Base-by-base conservation (phyloP, 2,113 vertebrate species). In the Chroicocephalus ridibundus region DNA sequence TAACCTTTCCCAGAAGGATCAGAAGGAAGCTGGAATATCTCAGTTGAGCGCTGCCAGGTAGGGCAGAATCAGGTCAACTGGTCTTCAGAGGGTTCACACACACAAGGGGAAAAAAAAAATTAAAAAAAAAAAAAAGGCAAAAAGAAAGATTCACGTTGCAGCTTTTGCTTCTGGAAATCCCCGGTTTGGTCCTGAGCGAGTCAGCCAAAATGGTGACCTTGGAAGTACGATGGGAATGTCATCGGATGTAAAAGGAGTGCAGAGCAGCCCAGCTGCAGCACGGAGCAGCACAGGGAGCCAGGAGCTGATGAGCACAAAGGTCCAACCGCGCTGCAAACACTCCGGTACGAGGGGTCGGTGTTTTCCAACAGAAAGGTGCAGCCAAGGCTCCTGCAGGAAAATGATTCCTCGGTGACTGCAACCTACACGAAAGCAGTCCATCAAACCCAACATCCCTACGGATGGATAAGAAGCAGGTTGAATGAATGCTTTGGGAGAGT, bases 141-240 rank as follows among this genome's bases (percentile, higher is more conserved):
- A 69, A 64, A 86, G 5, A 70, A 71, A 65, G 31, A 82, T n/a
- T 74, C 44, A 20, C 0, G 0, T 10, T 34, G 29, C 34, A 64
- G 68, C 27, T 90, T 85, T 66, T 66, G 36, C 76, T 86, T 70
- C 75, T 96, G 92, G 90, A 93, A 92, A 96, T 57, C 72, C 91
- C 86, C 91, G 0, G 12, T 2, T 84, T 42, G 52, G 38, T 65
- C 76, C 40, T 4, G 24, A 26, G 61, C 61, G 65, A 93, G 51
- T 92, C 90, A 94, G 88, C 19, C 44, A 15, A 49, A 78, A n/a
- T 4, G 11, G 14, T 84, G 90, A 92, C 96, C 90, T 90, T 72
- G 88, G 95, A 96, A 96, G 7, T 70, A 81, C 26, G 83, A 78
- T 27, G 86, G 94, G 93, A 96, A 96, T 90, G 94, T 31, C 2